Evolutionary conservation across 2,113 vertebrate species (phyloP).

Genomic region (Notechis scutatus): DNA sequence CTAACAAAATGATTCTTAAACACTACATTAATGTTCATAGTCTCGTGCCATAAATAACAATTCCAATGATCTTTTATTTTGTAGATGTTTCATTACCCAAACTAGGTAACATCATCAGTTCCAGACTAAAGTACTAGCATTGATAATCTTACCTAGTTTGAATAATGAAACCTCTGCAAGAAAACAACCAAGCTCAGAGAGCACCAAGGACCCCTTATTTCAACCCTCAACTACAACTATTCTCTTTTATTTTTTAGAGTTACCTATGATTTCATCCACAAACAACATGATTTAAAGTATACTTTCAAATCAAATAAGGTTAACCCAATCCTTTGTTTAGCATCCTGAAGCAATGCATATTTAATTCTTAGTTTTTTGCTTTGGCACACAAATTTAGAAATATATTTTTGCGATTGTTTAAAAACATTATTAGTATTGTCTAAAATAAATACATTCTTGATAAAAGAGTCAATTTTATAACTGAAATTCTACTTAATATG

Average conservation of each 20-base stretch:
- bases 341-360: background rate
- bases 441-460: background rate
- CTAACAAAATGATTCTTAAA: background rate
- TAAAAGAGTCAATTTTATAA: background rate
- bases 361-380: background rate
- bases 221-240: background rate
- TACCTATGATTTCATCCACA: background rate
- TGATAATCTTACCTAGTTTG: background rate
- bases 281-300: background rate
- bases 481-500: background rate
- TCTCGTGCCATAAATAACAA: background rate
- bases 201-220: background rate
- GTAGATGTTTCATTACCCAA: background rate
- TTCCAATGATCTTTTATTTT: background rate
- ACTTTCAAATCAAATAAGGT: background rate
- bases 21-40: background rate
- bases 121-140: background rate
- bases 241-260: background rate
- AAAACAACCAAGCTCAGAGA: background rate
- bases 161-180: background rate
- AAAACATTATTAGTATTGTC: background rate
- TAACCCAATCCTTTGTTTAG: background rate
- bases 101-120: background rate
- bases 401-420: background rate
- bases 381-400: background rate